A percentile compares a stretch with the other conserved stretches of the same genome.
These are phyloP conservation scores for Synanthedon tipuliformis DNA, from an alignment of 2,888 invertebrate genomes.

Conservation along the genomic window DNA sequence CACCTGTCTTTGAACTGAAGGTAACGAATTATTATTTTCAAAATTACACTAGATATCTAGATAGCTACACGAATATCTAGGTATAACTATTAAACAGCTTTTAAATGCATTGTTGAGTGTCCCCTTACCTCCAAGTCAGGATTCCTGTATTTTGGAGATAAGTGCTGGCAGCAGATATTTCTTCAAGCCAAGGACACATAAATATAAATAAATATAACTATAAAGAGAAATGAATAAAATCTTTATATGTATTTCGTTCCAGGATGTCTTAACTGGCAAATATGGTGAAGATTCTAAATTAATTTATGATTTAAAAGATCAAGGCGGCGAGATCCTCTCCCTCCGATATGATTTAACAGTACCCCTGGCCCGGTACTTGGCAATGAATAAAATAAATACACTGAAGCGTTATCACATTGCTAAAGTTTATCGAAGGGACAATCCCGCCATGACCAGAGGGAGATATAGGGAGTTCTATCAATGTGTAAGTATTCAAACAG, in stretches of 20 bases:
- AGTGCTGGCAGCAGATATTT: too few species aligned
- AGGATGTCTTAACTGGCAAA: constrained; percentile 98
- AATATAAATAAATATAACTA: too few species aligned
- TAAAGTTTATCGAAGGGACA: constrained; percentile 97
- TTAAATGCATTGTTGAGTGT: too few species aligned
- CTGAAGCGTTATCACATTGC: constrained; percentile 99
- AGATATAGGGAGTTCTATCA: constrained; percentile 99
- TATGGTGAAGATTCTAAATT: constrained; percentile 99
- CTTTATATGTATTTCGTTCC: constrained; percentile 11
- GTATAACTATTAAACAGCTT: too few species aligned
- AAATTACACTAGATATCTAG: too few species aligned
- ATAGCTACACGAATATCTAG: too few species aligned
- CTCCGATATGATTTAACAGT: constrained; percentile 98
- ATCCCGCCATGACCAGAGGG: constrained; percentile 96
- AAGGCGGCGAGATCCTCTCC: constrained; percentile 97
- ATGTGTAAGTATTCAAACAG: constrained; percentile 80
- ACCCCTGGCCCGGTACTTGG: constrained; percentile 96
- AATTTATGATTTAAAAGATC: constrained; percentile 98
- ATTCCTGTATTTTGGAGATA: too few species aligned
- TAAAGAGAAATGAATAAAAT: not conserved
- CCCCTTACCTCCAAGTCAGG: too few species aligned
- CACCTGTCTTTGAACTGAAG: constrained; percentile 97
- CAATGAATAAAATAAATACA: constrained; percentile 95
- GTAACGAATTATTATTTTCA: constrained; percentile 47
- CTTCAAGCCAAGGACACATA: too few species aligned